Conservation (phyloP, 2,888 invertebrate species). For the Platyscelio sp. region DNA sequence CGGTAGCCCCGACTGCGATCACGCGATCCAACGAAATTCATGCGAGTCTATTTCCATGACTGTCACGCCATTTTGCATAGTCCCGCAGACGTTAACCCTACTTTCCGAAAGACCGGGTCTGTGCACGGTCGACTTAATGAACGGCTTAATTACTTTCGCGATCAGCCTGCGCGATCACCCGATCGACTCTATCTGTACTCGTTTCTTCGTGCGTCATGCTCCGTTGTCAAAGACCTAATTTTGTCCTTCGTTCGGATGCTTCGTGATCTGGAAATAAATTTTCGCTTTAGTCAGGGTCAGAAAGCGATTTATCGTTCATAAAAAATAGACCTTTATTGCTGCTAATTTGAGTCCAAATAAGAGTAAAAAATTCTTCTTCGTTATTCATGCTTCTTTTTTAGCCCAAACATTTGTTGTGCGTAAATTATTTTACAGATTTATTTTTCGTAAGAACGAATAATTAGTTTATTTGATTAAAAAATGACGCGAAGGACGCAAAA, state of each 20-base stretch:
- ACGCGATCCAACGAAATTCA: slow-evolving; percentile 82
- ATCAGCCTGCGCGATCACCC: slow-evolving; percentile 22
- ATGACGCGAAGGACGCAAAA: no score
- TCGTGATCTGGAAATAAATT: not conserved
- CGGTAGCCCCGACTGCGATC: slow-evolving; percentile 79
- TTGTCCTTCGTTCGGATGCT: not conserved
- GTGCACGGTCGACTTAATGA: slow-evolving; percentile 42
- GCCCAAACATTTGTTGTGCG: no score
- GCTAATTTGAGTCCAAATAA: no score
- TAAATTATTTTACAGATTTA: no score
- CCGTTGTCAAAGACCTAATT: slow-evolving; percentile 28
- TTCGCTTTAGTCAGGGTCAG: not conserved
- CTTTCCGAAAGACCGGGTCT: slow-evolving; percentile 51
- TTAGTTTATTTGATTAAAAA: no score
- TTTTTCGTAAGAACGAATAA: no score
- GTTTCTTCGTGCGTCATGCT: slow-evolving; percentile 33
- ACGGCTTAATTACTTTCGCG: slow-evolving; percentile 60
- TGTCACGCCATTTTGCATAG: slow-evolving; percentile 83
- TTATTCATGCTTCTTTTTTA: no score
- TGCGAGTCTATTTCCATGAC: slow-evolving; percentile 82
- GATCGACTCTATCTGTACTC: slow-evolving; percentile 37
- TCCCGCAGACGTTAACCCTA: slow-evolving; percentile 81
- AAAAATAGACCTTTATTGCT: no score
- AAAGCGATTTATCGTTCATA: not conserved
- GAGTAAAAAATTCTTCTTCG: no score